Evolutionary conservation across 2,888 invertebrate genomes (phyloP).

Genomic region (Amblyjoppa fuscipennis): DNA sequence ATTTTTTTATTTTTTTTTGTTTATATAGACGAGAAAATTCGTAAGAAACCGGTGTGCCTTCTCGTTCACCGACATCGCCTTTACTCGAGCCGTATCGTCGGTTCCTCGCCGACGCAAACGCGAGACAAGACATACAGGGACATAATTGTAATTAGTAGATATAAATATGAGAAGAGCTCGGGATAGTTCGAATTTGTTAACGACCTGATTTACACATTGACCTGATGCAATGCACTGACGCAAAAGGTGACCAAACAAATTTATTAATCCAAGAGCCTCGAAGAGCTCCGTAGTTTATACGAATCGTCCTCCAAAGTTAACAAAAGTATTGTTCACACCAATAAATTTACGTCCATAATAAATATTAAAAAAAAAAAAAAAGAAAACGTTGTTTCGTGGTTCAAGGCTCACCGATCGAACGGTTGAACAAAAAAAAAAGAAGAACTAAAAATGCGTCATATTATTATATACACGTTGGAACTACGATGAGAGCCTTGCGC

Average conservation of each 20-base stretch:
- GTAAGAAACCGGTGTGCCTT: conserved; percentile 53
- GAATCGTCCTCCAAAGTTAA: conserved; percentile 68
- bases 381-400: conserved; percentile 44
- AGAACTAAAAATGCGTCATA: not conserved
- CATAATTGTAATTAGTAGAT: conserved; percentile 57
- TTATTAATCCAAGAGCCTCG: conserved; percentile 42
- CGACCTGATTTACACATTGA: not conserved
- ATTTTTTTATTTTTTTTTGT: not conserved
- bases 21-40: conserved; percentile 10
- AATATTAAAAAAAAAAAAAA: conserved; percentile 26
- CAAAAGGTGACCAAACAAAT: conserved; percentile 29
- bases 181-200: conserved; percentile 37
- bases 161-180: conserved; percentile 28
- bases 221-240: conserved; percentile 9
- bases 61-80: conserved; percentile 68
- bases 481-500: conserved; percentile 70
- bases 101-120: conserved; percentile 24
- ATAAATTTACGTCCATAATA: conserved; percentile 63
- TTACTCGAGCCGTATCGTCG: conserved; percentile 53
- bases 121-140: conserved; percentile 57
- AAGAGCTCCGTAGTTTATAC: conserved; percentile 54
- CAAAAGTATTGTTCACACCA: conserved; percentile 69
- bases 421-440: conserved; percentile 38
- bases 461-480: conserved; percentile 32
- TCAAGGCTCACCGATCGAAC: conserved; percentile 3